phyloP scores from a whole-genome alignment of 2,797 vertebrate species.

The Ambastaia sidthimunki region DNA sequence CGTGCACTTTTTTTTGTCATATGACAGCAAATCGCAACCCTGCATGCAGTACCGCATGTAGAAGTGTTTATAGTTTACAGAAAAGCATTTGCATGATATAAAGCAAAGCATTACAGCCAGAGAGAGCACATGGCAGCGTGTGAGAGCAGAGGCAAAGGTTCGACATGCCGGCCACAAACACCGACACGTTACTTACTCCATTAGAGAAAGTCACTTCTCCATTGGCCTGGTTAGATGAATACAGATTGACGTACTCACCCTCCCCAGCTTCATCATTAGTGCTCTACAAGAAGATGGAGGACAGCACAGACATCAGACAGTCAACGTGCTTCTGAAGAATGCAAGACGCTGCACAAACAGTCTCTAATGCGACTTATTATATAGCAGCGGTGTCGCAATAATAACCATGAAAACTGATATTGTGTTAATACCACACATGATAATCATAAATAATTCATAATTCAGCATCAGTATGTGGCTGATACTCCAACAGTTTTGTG shows the following conservation, averaged over 20 bases:
- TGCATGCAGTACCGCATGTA: not conserved
- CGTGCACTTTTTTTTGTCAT: too few relatives aligned
- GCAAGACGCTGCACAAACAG: too few relatives aligned
- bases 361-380: too few relatives aligned
- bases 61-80: not conserved
- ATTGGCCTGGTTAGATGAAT: conserved; percentile 83
- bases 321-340: not conserved
- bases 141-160: not conserved
- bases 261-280: conserved; percentile 79
- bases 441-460: too few relatives aligned
- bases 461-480: too few relatives aligned
- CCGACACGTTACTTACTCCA: conserved; percentile 81
- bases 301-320: conserved; percentile 59
- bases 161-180: not conserved
- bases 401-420: too few relatives aligned
- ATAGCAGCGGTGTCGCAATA: too few relatives aligned
- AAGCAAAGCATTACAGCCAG: conserved; percentile 35
- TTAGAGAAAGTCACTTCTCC: conserved; percentile 76
- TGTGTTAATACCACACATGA: too few relatives aligned
- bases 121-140: conserved; percentile 25
- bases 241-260: conserved; percentile 86
- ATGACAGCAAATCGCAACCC: too few relatives aligned
- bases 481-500: too few relatives aligned
- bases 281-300: conserved; percentile 79
- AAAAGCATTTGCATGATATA: conserved; percentile 11